phyloP scores from a whole-genome alignment of 2,888 invertebrate genomes.

The Himalopsyche anomala region DNA sequence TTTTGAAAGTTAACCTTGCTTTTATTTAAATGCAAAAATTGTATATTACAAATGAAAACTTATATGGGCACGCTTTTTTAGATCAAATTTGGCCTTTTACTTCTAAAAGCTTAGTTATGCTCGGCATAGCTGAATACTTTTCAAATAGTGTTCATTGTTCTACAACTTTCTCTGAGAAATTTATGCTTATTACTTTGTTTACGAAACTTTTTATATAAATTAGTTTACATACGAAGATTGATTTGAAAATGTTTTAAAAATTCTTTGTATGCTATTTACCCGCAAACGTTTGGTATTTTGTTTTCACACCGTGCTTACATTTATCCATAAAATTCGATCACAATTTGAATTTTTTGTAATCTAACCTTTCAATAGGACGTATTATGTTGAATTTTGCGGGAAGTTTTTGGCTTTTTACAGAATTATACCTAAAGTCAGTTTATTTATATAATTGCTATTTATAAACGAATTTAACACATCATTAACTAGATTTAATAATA shows the following conservation, averaged over 20 bases:
- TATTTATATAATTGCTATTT: too few relatives aligned
- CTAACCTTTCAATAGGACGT: too few relatives aligned
- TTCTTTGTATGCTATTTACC: background rate
- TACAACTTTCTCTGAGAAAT: slow-evolving; percentile 5
- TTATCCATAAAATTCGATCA: too few relatives aligned
- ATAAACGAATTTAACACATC: too few relatives aligned
- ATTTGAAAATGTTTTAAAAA: background rate
- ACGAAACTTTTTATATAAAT: background rate
- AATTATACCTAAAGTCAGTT: too few relatives aligned
- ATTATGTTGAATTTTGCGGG: too few relatives aligned
- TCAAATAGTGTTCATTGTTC: background rate
- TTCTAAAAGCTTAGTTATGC: background rate
- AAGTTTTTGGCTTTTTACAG: too few relatives aligned
- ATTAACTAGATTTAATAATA: too few relatives aligned
- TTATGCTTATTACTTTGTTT: background rate
- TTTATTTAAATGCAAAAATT: background rate
- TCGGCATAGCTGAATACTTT: background rate
- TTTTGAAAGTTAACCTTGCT: too few relatives aligned
- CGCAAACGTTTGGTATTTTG: too few relatives aligned
- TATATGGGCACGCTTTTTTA: background rate
- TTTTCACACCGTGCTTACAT: too few relatives aligned
- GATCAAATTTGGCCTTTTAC: background rate
- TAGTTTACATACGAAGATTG: background rate
- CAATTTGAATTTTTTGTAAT: too few relatives aligned
- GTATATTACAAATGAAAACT: background rate